Evolutionary conservation across 53 echinoderm and acorn worm species (phyloP).

Genomic region (Henricia sp.): DNA sequence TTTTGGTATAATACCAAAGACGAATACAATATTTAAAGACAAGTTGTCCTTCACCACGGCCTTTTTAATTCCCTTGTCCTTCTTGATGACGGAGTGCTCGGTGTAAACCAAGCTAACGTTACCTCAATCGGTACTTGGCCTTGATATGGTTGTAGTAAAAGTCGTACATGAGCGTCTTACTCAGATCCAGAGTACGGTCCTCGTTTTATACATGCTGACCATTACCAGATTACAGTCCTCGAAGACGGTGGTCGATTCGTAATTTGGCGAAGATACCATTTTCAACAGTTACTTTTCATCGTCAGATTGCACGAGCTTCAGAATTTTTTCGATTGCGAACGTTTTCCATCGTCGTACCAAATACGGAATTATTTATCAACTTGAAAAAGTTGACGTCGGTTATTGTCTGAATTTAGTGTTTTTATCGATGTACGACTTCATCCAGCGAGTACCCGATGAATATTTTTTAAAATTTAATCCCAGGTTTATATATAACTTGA

Average conservation of each 20-base stretch:
- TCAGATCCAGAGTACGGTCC: constrained; percentile 49
- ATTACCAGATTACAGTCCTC: not conserved
- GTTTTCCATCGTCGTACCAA: too few species aligned
- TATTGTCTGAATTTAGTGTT: too few species aligned
- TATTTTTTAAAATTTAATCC: constrained; percentile 21
- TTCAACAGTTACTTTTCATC: too few species aligned
- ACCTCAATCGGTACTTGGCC: constrained; percentile 27
- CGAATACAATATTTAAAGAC: too few species aligned
- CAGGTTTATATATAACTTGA: constrained; percentile 10
- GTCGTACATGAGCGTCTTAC: constrained; percentile 60
- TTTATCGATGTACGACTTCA: too few species aligned
- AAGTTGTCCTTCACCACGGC: constrained; percentile 40
- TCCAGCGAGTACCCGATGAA: too few species aligned
- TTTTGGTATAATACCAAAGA: too few species aligned
- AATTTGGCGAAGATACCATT: not conserved
- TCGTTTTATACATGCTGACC: not conserved
- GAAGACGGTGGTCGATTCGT: not conserved
- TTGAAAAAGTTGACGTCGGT: too few species aligned
- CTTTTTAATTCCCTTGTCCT: constrained; percentile 58
- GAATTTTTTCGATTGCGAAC: too few species aligned
- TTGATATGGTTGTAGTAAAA: constrained; percentile 57
- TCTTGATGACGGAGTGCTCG: constrained; percentile 25
- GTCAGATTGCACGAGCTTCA: too few species aligned
- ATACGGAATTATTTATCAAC: too few species aligned
- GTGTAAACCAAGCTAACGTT: constrained; percentile 37